phyloP scores from a whole-genome alignment of 2,888 invertebrate genomes.

The Pardosa pseudoannulata region DNA sequence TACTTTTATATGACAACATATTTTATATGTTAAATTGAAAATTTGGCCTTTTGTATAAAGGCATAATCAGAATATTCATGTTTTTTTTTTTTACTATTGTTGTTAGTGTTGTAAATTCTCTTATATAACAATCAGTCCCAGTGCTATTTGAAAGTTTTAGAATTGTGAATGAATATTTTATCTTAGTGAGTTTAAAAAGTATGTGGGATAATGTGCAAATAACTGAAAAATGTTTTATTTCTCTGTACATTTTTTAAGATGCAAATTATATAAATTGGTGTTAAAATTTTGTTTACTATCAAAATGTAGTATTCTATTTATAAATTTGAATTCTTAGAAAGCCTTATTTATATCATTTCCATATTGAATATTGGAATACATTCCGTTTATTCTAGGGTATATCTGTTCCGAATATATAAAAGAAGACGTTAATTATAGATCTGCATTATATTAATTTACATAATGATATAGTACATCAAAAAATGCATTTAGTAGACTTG shows the following conservation, averaged over 20 bases:
- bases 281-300: background rate
- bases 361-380: background rate
- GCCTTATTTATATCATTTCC: background rate
- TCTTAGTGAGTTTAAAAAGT: background rate
- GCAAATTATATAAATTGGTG: background rate
- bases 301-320: background rate
- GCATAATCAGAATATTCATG: background rate
- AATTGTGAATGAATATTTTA: conserved; percentile 14
- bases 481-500: background rate
- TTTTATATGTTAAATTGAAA: background rate
- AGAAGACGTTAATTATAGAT: background rate
- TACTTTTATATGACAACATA: background rate
- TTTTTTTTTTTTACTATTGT: background rate
- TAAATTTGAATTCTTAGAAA: background rate
- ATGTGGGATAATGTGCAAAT: conserved; percentile 1
- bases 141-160: background rate
- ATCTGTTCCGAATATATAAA: no score
- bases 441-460: background rate
- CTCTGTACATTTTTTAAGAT: background rate
- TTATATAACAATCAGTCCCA: background rate
- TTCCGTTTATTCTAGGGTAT: background rate
- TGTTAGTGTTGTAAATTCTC: background rate
- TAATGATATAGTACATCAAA: background rate
- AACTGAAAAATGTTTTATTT: background rate
- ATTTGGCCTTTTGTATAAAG: background rate